A percentile compares a stretch with the other conserved stretches of the same genome.
Conservation (phyloP, 1,140 invertebrate species). For the Argopecten irradians region DNA sequence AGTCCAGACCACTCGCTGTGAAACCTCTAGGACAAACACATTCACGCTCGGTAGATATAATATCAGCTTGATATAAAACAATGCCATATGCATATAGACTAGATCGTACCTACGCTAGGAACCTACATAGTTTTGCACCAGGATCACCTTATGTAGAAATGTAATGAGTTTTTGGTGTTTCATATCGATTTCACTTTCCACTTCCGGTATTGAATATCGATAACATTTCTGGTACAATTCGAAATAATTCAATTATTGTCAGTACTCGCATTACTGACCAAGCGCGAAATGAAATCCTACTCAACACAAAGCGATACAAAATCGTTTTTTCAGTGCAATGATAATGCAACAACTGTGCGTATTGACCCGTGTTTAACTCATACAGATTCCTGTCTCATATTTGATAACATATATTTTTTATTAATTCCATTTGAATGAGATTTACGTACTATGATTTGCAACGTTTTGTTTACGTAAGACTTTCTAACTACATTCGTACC, state of each 20-base stretch:
- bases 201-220: background rate
- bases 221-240: background rate
- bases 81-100: too few relatives aligned
- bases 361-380: background rate
- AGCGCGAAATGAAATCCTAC: background rate
- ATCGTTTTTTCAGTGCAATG: background rate
- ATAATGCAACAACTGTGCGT: background rate
- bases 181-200: background rate
- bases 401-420: background rate
- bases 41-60: too few relatives aligned
- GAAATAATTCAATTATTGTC: slow-evolving; percentile 10
- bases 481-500: too few relatives aligned
- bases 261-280: background rate
- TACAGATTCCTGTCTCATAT: background rate
- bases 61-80: too few relatives aligned
- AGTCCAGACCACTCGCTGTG: too few relatives aligned
- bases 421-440: background rate
- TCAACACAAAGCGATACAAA: background rate
- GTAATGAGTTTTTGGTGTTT: slow-evolving; percentile 22
- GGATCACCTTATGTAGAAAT: background rate
- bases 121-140: background rate
- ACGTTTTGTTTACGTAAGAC: too few relatives aligned
- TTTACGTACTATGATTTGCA: background rate
- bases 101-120: too few relatives aligned
- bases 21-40: too few relatives aligned